Percentiles rank a stretch among this genome's conserved stretches.
Evolutionary conservation across 1,140 invertebrate genomes (phyloP).

Genomic region (Ceratina australensis): DNA sequence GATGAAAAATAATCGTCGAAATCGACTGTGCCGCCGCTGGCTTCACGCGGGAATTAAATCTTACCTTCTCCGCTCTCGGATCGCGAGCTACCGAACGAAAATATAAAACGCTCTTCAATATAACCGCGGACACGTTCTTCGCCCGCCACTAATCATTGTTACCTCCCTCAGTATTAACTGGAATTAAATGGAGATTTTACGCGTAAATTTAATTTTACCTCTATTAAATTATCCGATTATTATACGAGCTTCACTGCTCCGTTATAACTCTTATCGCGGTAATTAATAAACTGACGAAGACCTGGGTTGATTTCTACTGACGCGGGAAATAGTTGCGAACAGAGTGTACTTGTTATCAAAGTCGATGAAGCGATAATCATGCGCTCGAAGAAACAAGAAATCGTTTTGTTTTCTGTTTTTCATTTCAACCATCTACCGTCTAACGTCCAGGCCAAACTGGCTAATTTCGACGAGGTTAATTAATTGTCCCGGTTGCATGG

Average conservation of each 20-base stretch:
- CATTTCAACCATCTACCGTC: not conserved
- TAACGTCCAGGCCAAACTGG: fast-evolving
- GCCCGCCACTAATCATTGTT: too few species aligned
- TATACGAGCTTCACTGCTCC: too few species aligned
- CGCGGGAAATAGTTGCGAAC: not conserved
- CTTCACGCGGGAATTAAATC: too few species aligned
- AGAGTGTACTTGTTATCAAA: not conserved
- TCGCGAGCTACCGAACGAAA: too few species aligned
- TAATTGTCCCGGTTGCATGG: not conserved
- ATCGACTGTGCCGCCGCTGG: not conserved
- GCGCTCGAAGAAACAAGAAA: not conserved
- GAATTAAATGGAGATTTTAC: too few species aligned
- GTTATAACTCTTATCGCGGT: too few species aligned
- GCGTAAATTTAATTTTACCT: too few species aligned
- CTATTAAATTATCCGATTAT: too few species aligned
- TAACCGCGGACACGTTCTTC: too few species aligned
- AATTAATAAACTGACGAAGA: not conserved
- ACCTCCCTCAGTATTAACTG: too few species aligned
- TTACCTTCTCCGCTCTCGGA: too few species aligned
- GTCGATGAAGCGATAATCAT: not conserved
- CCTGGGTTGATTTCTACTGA: not conserved
- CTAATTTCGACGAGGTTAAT: constrained; percentile 4
- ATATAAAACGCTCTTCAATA: too few species aligned
- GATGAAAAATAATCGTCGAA: constrained; percentile 18
- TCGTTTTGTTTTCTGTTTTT: not conserved